phyloP scores from a whole-genome alignment of 53 echinoderm and acorn worm species.

The Crossaster papposus region DNA sequence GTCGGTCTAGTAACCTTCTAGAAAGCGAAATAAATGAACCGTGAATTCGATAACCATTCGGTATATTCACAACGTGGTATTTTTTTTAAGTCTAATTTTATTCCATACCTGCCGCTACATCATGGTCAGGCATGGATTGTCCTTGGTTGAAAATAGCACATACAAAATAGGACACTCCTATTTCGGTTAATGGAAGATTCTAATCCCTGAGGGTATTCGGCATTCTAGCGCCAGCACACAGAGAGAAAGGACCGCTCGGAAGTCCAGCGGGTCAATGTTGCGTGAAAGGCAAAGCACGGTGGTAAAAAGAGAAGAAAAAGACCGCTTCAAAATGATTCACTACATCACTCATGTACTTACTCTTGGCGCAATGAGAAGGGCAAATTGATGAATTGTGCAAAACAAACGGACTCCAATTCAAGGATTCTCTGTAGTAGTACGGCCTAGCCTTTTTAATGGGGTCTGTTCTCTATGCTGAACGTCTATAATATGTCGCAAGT shows the following conservation, averaged over 20 bases:
- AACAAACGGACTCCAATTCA: slow-evolving; percentile 55
- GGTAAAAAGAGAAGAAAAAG: slow-evolving; percentile 48
- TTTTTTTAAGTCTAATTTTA: not conserved
- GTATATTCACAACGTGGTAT: not conserved
- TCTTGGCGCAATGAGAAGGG: slow-evolving; percentile 48
- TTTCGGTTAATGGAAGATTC: slow-evolving; percentile 52
- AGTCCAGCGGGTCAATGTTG: slow-evolving; percentile 70
- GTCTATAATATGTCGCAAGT: not conserved
- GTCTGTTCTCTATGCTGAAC: slow-evolving; percentile 6
- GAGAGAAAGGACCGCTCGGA: slow-evolving; percentile 72
- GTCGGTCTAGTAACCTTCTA: not conserved
- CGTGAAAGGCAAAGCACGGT: slow-evolving; percentile 64
- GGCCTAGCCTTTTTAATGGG: slow-evolving; percentile 55
- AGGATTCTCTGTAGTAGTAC: slow-evolving; percentile 36
- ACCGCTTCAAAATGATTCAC: slow-evolving; percentile 65
- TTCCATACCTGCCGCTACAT: not conserved
- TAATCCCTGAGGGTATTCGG: slow-evolving; percentile 58
- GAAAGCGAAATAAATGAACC: not conserved
- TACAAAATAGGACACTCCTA: not conserved
- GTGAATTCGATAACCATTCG: not conserved
- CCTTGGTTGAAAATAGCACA: not conserved
- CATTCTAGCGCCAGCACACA: slow-evolving; percentile 67
- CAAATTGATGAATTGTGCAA: slow-evolving; percentile 65
- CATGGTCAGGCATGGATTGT: not conserved
- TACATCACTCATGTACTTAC: slow-evolving; percentile 58